Conservation (phyloP, 1,140 invertebrate species). For the Brachionus rubens region DNA sequence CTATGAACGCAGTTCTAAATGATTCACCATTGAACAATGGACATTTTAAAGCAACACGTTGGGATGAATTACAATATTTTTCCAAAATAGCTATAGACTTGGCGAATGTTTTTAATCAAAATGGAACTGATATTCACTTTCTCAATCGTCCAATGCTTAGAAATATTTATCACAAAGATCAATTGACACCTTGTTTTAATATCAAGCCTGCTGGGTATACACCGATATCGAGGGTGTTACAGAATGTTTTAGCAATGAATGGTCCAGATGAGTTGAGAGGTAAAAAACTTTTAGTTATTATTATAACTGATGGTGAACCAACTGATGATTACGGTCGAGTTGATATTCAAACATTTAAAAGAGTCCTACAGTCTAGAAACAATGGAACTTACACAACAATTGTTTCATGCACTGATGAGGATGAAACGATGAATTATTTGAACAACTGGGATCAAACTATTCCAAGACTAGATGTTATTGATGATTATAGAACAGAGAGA, state of each 20-base stretch:
- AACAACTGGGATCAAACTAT: slow-evolving; percentile 29
- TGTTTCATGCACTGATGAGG: slow-evolving; percentile 40
- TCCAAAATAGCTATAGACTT: slow-evolving; percentile 5
- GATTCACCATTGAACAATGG: not conserved
- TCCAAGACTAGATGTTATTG: slow-evolving; percentile 4
- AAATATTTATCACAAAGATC: not conserved
- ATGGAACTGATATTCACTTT: slow-evolving; percentile 36
- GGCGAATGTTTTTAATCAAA: slow-evolving; percentile 14
- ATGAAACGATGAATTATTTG: slow-evolving; percentile 25
- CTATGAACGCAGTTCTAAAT: too few species aligned
- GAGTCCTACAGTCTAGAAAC: not conserved
- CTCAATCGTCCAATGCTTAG: not conserved
- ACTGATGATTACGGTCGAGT: slow-evolving; percentile 15
- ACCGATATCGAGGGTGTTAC: not conserved
- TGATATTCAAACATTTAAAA: slow-evolving; percentile 20
- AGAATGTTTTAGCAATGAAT: not conserved
- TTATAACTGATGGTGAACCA: slow-evolving; percentile 19
- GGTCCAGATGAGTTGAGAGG: not conserved
- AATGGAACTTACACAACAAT: not conserved
- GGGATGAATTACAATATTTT: slow-evolving; percentile 35
- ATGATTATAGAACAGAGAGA: slow-evolving; percentile 26
- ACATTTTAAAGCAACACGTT: slow-evolving; percentile 11
- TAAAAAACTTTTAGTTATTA: slow-evolving; percentile 24
- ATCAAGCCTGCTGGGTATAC: slow-evolving; percentile 16
- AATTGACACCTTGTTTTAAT: not conserved